These are phyloP conservation scores for Opisthocomus hoazin DNA, from an alignment of 2,113 vertebrate species.

Conservation along the genomic window DNA sequence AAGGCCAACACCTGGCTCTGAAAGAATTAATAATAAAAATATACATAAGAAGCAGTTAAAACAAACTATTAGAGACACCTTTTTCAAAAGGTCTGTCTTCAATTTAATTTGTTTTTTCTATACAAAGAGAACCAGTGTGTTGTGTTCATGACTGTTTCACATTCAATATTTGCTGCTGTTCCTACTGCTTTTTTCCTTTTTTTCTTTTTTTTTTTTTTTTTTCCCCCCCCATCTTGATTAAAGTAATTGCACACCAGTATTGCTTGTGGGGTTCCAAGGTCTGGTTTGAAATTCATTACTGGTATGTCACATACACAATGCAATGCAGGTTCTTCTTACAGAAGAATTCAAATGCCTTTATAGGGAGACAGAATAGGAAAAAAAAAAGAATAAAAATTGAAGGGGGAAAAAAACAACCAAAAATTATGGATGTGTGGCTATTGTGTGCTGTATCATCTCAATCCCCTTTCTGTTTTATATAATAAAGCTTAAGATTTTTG, in stretches of 20 bases:
- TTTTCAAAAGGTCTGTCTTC: not conserved
- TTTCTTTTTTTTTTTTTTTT: not conserved
- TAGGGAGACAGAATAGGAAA: not conserved
- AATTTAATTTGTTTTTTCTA: not conserved
- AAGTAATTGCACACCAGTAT: not conserved
- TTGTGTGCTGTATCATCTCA: not conserved
- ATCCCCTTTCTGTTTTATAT: not conserved
- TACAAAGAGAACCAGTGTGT: not conserved
- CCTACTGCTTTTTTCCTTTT: not conserved
- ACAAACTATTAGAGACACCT: not conserved
- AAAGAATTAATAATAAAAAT: not conserved
- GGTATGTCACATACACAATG: not conserved
- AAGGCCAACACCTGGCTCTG: constrained; percentile 90
- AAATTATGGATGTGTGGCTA: not conserved
- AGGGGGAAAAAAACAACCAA: not conserved
- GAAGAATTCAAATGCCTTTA: not conserved
- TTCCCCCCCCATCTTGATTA: not conserved
- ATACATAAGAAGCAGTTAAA: not conserved
- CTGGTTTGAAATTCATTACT: not conserved
- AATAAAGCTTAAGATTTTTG: not conserved
- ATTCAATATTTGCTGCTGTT: not conserved
- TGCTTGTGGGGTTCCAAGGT: not conserved
- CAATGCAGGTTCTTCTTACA: not conserved
- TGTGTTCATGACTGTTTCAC: not conserved
- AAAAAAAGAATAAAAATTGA: not conserved